Evolutionary conservation across 2,797 vertebrate species (phyloP).

Genomic region (Lacerta viridis): DNA sequence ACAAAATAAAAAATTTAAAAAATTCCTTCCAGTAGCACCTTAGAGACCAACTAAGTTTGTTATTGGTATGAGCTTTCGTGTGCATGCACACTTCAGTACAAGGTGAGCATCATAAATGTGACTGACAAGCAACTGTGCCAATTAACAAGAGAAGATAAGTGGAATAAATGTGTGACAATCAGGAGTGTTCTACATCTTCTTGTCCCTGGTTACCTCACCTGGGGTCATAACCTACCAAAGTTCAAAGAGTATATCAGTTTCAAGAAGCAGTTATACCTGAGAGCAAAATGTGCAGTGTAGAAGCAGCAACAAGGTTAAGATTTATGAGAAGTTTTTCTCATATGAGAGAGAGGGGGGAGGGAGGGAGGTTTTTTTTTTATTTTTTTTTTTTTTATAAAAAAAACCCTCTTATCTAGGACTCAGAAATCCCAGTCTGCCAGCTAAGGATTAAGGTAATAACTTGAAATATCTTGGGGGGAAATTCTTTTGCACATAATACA

Average conservation of each 20-base stretch:
- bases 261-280: conserved; percentile 53
- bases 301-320: conserved; percentile 61
- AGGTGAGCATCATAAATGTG: neutral
- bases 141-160: neutral
- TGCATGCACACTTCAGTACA: too few species aligned
- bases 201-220: neutral
- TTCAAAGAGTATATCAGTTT: conserved; percentile 31
- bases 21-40: too few species aligned
- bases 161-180: conserved; percentile 7
- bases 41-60: too few species aligned
- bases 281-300: conserved; percentile 60
- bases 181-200: conserved; percentile 23
- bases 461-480: conserved; percentile 61
- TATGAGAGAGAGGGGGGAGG: conserved; percentile 34
- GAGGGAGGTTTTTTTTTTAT: neutral
- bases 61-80: too few species aligned
- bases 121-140: conserved; percentile 27
- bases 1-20: too few species aligned
- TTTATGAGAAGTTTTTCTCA: conserved; percentile 48
- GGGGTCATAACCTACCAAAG: conserved; percentile 45
- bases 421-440: conserved; percentile 57
- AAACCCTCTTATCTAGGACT: conserved; percentile 43
- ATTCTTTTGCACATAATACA: conserved; percentile 45
- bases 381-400: neutral
- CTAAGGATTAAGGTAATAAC: conserved; percentile 68